Evolutionary conservation across 2,888 invertebrate species (phyloP).

Genomic region (Cyclophora albipunctata): DNA sequence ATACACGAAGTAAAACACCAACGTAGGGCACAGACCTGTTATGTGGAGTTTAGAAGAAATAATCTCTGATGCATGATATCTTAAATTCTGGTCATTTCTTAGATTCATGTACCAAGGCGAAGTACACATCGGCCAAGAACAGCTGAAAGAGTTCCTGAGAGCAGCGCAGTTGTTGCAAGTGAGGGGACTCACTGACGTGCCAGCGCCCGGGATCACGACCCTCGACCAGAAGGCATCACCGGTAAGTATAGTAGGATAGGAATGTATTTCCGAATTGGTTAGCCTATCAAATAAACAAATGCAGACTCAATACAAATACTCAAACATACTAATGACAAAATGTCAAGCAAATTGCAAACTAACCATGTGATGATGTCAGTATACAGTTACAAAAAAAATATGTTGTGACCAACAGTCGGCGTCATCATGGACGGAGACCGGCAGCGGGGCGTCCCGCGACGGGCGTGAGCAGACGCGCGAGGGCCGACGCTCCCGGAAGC

Average conservation of each 20-base stretch:
- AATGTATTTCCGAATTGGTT: not conserved
- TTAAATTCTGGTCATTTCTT: not conserved
- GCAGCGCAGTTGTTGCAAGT: slow-evolving; percentile 92
- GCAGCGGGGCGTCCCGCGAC: slow-evolving; percentile 59
- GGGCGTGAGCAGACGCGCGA: slow-evolving; percentile 54
- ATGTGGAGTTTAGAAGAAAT: no score
- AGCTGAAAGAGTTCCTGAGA: slow-evolving; percentile 88
- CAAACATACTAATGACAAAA: no score
- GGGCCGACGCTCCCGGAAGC: slow-evolving; percentile 70
- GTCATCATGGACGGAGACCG: slow-evolving; percentile 68
- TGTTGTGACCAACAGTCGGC: slow-evolving; percentile 42
- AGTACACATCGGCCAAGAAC: slow-evolving; percentile 91
- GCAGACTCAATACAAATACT: no score
- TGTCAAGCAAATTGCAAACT: no score
- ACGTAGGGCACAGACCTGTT: no score
- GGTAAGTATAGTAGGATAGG: slow-evolving; percentile 62
- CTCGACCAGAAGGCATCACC: slow-evolving; percentile 82
- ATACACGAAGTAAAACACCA: no score
- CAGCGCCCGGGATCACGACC: slow-evolving; percentile 58
- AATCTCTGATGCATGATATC: no score
- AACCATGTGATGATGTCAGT: no score
- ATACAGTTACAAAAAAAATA: no score
- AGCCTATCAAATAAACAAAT: no score
- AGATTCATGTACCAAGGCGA: slow-evolving; percentile 96
- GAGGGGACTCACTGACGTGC: slow-evolving; percentile 89